phyloP scores from a whole-genome alignment of 2,888 invertebrate species.

The Tigriopus californicus region DNA sequence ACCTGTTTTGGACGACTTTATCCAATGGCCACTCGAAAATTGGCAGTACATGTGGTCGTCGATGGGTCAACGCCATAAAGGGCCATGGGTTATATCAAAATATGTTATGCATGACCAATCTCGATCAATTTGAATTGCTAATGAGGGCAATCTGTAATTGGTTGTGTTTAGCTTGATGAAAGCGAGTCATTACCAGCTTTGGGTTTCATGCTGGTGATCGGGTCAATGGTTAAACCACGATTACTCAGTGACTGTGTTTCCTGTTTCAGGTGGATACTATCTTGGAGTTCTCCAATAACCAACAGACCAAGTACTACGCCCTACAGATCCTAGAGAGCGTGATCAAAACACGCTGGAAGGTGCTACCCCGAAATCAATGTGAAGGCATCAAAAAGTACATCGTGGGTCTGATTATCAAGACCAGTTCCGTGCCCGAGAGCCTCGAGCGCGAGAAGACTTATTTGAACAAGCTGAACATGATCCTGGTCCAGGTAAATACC shows the following conservation, averaged over 20 bases:
- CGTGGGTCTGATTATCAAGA: slow-evolving; percentile 93
- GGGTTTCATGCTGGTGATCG: no score
- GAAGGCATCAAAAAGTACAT: slow-evolving; percentile 98
- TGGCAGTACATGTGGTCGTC: no score
- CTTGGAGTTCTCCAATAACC: slow-evolving; percentile 81
- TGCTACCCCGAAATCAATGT: slow-evolving; percentile 89
- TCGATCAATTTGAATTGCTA: no score
- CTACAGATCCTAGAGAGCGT: slow-evolving; percentile 97
- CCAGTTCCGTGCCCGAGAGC: slow-evolving; percentile 71
- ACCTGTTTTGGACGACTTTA: no score
- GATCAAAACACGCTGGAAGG: slow-evolving; percentile 97
- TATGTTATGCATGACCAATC: no score
- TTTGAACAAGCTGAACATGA: slow-evolving; percentile 94
- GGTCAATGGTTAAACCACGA: no score
- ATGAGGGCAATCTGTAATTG: no score
- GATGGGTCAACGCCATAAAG: no score
- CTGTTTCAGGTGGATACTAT: slow-evolving; percentile 73
- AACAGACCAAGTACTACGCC: slow-evolving; percentile 98
- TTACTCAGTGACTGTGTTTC: not conserved
- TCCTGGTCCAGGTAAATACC: slow-evolving; percentile 63
- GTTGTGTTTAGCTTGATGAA: no score
- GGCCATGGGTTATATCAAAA: no score
- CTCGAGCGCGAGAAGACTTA: slow-evolving; percentile 89
- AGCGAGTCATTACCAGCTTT: no score
- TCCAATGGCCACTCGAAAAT: no score